Evolutionary conservation across 2,797 vertebrate species (phyloP), one percentile per base, ranked within the genome.

Genomic region (Anolis apletophallus): DNA sequence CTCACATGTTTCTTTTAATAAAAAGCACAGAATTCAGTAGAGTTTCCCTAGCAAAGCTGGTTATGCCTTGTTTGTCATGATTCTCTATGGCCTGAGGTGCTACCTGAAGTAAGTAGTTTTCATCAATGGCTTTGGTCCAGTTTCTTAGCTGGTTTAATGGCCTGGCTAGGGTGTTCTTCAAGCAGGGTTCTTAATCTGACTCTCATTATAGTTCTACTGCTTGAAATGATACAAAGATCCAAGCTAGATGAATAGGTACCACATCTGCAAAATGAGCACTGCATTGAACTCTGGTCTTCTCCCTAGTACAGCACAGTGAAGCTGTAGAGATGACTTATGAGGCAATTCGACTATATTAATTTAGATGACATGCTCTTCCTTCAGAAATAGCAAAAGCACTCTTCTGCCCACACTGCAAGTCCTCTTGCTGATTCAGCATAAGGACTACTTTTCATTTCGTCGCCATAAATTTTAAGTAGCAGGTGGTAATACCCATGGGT

Each of bases 271-370:
- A 93, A 91, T 80, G 78, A 94, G 86, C 68, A 72, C 1, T 77
- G 26, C 87, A 85, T 77, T 94, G 92, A 93, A 94, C 91, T 92
- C 67, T 81, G 85, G 52, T 90, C 91, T 92, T 91, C 86, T 86
- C 77, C 54, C 64, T 67, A 36, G 86, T 23, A 72, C 74, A 61
- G 75, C 50, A 61, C 82, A 93, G 87, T 7, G 8, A 74, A 81
- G 64, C 46, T 88, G 86, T 85, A 87, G 81, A 74, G 89, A 91
- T 91, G 89, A 95, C 90, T 94, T 93, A 94, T 72, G 92, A 95
- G 91, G 88, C 73, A 83, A 94, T 87, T 90, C 87, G 78, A 84
- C 87, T 86, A 16, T 74, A 91, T 92, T 95, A 92, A 94, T 94
- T 94, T 92, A 88, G 87, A 84, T 93, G 40, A 91, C 91, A 94